Evolutionary conservation across 2,113 vertebrate species (phyloP), one percentile per base, ranked within the genome.

Genomic region (Nematolebias whitei): DNA sequence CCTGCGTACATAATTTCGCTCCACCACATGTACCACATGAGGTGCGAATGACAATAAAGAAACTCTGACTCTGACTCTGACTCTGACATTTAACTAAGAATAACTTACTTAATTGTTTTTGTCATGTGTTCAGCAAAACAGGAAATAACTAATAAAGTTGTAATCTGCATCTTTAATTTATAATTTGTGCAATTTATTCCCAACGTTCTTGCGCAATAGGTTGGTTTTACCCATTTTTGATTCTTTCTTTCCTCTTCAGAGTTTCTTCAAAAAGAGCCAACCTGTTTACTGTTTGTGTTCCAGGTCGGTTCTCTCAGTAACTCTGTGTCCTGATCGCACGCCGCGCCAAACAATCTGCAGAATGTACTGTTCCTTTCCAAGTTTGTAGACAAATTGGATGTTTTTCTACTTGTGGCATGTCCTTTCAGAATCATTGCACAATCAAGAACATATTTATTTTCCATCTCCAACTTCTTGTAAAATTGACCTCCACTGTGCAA

Each of bases 351-450:
- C 44, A 44, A 57, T 54, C 49, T 32, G 35, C 58, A 50, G 49
- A 52, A 56, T 41, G 43, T 47, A 40, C 47, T 20, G 59, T 60
- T 52, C 54, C 44, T 70, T 22, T 43, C 20, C 35, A 61, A 47
- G 3, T 23, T 29, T 11, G 12, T 9, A 23, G 18, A 19, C 32
- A 66, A 74, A 53, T 39, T 55, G n/a, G 6, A 1, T 55, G n/a
- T 44, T 53, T 4, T 57, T 9, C 43, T n/a, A 24, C 24, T 53
- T 38, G 29, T 32, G 41, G 40, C 40, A 24, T 54, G 41, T 55
- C 32, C 51, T 23, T 35, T 24, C 29, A 41, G 22, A 67, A 7
- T 22, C 19, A 59, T 5, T 38, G 10, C 32, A 16, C 53, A 50
- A n/a, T 47, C 10, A 20, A 47, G n/a, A 2, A 45, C 54, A 23